A percentile compares a stretch with the other conserved stretches of the same genome.
These are phyloP conservation scores for Hippoglossus hippoglossus DNA, from an alignment of 2,797 vertebrate genomes.

Conservation along the genomic window DNA sequence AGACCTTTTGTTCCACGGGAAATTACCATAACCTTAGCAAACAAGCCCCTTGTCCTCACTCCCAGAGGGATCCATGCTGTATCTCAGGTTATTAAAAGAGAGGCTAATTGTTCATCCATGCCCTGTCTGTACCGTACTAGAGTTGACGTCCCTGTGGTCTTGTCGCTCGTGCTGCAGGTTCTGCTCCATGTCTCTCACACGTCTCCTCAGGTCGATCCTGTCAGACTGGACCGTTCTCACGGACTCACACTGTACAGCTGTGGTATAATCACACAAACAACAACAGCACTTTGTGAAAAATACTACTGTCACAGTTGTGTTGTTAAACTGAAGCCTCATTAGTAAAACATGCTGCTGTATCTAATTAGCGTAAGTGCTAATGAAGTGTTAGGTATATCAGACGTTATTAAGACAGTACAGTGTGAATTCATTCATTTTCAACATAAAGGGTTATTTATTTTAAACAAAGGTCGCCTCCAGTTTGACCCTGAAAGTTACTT, in stretches of 20 bases:
- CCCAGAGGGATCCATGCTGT: conserved; percentile 42
- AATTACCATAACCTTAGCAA: conserved; percentile 50
- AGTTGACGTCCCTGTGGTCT: conserved; percentile 81
- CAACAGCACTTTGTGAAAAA: neutral
- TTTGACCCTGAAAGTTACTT: neutral
- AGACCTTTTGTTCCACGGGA: conserved; percentile 54
- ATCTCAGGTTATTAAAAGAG: conserved; percentile 56
- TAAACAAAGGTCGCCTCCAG: neutral
- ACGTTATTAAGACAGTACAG: too few relatives aligned
- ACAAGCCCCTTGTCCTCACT: conserved; percentile 36
- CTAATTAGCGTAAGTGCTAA: neutral
- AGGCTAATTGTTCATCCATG: conserved; percentile 47
- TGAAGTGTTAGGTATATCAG: neutral
- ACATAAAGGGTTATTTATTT: neutral
- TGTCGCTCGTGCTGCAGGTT: conserved; percentile 71
- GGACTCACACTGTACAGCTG: conserved; percentile 76
- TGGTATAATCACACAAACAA: conserved; percentile 2
- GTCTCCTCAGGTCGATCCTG: conserved; percentile 70
- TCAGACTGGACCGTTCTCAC: conserved; percentile 64
- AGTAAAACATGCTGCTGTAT: neutral
- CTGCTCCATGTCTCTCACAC: conserved; percentile 74
- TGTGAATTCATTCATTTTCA: too few relatives aligned
- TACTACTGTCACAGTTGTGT: neutral
- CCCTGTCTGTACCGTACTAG: conserved; percentile 68
- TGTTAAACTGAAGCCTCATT: neutral